Base-by-base conservation (phyloP, 2,113 vertebrate species). In the Accipiter virgatus region DNA sequence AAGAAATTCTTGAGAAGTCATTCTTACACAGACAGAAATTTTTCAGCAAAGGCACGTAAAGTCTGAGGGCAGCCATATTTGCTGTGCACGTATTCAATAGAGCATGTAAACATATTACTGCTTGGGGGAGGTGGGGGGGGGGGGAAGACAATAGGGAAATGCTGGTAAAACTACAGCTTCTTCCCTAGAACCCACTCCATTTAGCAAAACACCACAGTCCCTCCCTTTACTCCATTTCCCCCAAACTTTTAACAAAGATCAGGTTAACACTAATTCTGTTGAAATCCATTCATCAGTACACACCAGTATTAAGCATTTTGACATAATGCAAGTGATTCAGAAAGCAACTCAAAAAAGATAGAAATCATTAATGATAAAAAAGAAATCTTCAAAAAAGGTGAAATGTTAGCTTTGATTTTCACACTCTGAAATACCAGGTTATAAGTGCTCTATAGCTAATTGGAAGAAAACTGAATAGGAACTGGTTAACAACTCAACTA, bases 51-150 rank as follows among this genome's bases (percentile, higher is more conserved):
- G 50, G 25, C 25, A 50, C 50, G 26, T 14, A 26, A 50, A 52
- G 22, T 50, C 45, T 26, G 22, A 42, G 27, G 7, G 7, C 19
- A 86, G 38, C 0, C 2, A 2, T 9, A 19, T 27, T 18, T 22
- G 8, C 2, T 6, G 6, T 12, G 10, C 32, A 7, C 1, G 0
- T 16, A 53, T 43, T 52, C 3, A 0, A 61, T 5, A 14, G 10
- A 26, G 5, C 0, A 5, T 5, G 9, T 7, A 79, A 85, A 47
- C 1, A 15, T 6, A 29, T 6, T 47, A 7, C 14, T 68, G 4
- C 23, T 32, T 13, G 21, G 47, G 47, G 32, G 13, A 10, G 12
- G 15, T 5, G 9, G 7, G 5, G 3, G 6, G 6, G 8, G 3
- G 5, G 3, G 6, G 6, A 5, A 10, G 3, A 4, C 32, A 58